Percentiles rank a stretch among this genome's conserved stretches.
phyloP scores from a whole-genome alignment of 2,888 invertebrate species.

The Mechanitis messenoides region DNA sequence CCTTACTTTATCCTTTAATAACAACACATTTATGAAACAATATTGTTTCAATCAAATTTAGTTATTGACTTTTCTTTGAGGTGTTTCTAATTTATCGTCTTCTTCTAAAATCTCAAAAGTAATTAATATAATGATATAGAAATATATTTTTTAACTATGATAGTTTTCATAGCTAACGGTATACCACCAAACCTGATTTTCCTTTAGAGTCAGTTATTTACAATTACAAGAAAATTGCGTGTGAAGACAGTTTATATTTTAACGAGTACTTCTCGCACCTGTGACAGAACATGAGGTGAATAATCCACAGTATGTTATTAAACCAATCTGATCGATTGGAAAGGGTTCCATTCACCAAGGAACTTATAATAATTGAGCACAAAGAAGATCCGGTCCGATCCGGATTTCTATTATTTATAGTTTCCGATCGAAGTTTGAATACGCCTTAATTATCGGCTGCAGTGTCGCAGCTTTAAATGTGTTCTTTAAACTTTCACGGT shows the following conservation, averaged over 20 bases:
- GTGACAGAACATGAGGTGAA: conserved; percentile 55
- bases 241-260: conserved; percentile 8
- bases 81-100: no score
- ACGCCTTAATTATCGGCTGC: conserved; percentile 74
- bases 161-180: no score
- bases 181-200: no score
- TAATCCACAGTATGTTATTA: conserved; percentile 66
- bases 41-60: no score
- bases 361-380: conserved; percentile 67
- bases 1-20: no score
- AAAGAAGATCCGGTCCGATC: conserved; percentile 74
- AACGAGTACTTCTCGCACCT: conserved; percentile 45
- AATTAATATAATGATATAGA: no score
- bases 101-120: no score
- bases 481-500: conserved; percentile 60
- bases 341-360: conserved; percentile 61
- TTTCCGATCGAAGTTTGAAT: conserved; percentile 73
- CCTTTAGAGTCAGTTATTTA: no score
- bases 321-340: conserved; percentile 69
- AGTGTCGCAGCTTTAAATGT: conserved; percentile 60
- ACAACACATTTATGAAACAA: no score
- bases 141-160: no score
- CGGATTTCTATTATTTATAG: conserved; percentile 73
- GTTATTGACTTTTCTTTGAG: no score
- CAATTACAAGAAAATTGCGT: background rate